These are phyloP conservation scores for Nycteola revayana DNA, from an alignment of 2,888 invertebrate genomes.

Conservation along the genomic window DNA sequence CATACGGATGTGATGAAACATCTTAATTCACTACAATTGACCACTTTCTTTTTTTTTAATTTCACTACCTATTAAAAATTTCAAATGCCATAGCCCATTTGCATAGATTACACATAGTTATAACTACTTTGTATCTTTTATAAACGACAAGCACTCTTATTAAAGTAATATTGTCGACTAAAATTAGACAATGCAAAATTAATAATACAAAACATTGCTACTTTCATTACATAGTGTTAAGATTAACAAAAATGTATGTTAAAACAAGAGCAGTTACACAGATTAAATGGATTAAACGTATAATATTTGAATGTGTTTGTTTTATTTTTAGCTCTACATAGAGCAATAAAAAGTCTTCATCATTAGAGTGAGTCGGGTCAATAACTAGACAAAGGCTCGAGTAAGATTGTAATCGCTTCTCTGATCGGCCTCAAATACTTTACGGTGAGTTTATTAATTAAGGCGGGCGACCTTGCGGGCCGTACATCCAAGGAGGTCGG, in stretches of 20 bases:
- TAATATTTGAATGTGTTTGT: conserved; percentile 15
- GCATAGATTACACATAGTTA: conserved; percentile 38
- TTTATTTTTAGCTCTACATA: conserved; percentile 23
- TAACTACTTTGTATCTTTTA: conserved; percentile 37
- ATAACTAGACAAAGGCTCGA: conserved; percentile 78
- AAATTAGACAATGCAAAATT: conserved; percentile 35
- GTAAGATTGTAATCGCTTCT: conserved; percentile 74
- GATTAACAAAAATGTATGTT: too few relatives aligned
- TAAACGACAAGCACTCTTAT: conserved; percentile 33
- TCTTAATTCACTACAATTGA: conserved; percentile 23
- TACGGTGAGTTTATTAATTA: conserved; percentile 82
- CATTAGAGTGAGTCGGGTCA: conserved; percentile 63
- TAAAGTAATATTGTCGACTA: conserved; percentile 31
- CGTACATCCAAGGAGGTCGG: conserved; percentile 80
- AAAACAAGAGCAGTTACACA: too few relatives aligned
- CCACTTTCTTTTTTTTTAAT: conserved; percentile 37
- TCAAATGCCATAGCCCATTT: conserved; percentile 33
- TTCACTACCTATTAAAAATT: conserved; percentile 18
- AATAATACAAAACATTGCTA: conserved; percentile 22
- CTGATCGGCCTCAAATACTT: conserved; percentile 80
- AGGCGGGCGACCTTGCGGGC: conserved; percentile 80
- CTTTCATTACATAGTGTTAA: conserved; percentile 23
- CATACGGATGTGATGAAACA: conserved; percentile 35
- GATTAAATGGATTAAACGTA: too few relatives aligned
- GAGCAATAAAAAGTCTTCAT: conserved; percentile 57